phyloP scores from a whole-genome alignment of 2,888 invertebrate species.

The Melieria omissa region DNA sequence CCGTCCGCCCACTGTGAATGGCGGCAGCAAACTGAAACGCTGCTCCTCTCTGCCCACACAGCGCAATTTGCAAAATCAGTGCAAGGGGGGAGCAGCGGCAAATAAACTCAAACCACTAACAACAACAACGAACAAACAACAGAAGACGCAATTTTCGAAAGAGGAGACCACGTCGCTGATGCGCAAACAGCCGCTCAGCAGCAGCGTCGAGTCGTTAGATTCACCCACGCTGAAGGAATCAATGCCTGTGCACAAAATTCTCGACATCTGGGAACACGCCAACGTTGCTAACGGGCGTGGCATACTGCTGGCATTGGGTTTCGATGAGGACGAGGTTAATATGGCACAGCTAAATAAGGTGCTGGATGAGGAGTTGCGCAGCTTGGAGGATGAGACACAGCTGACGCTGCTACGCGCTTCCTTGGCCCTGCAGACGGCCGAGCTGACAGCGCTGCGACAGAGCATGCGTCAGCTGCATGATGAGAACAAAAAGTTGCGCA shows the following conservation, averaged over 20 bases:
- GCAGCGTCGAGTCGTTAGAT: conserved; percentile 66
- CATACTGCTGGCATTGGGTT: conserved; percentile 76
- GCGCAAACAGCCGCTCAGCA: conserved; percentile 56
- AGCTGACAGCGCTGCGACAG: conserved; percentile 72
- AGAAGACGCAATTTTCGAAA: conserved; percentile 33
- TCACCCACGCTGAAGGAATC: conserved; percentile 59
- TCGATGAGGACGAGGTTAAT: conserved; percentile 71
- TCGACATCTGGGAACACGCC: conserved; percentile 79
- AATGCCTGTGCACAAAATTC: conserved; percentile 69
- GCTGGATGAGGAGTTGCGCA: conserved; percentile 75
- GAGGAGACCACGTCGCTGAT: conserved; percentile 33
- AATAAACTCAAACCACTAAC: conserved; percentile 49
- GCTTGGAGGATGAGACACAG: conserved; percentile 64
- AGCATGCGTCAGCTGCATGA: conserved; percentile 75
- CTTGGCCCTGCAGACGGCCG: conserved; percentile 75
- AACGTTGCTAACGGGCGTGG: conserved; percentile 75
- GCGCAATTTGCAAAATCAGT: conserved; percentile 38
- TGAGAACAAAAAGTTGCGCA: conserved; percentile 84
- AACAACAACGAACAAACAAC: conserved; percentile 46
- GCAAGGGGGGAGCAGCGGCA: conserved; percentile 40
- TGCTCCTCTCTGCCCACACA: conserved; percentile 71
- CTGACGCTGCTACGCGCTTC: conserved; percentile 69
- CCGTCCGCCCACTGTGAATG: conserved; percentile 53
- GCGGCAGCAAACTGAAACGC: conserved; percentile 69
- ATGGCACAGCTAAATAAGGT: conserved; percentile 74